A percentile compares a stretch with the other conserved stretches of the same genome.
phyloP scores from a whole-genome alignment of 2,797 vertebrate genomes.

The Ceryle rudis region DNA sequence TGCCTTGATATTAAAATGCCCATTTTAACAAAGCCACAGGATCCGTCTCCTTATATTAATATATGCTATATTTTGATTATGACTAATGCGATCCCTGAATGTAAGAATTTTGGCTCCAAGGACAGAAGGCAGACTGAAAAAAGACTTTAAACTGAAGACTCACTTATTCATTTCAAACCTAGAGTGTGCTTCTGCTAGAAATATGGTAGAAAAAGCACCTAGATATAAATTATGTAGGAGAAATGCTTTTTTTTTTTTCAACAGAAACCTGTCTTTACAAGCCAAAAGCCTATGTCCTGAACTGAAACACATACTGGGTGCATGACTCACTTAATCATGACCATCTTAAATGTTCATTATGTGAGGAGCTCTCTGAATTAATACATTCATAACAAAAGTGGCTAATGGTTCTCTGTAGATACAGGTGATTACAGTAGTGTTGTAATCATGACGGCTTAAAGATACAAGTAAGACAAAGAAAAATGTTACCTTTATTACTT shows the following conservation, averaged over 20 bases:
- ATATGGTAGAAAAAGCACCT: background rate
- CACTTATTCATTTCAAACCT: background rate
- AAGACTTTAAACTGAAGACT: background rate
- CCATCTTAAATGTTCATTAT: background rate
- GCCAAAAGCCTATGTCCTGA: background rate
- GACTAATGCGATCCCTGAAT: background rate
- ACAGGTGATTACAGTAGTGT: background rate
- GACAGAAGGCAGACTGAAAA: background rate
- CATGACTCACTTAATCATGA: background rate
- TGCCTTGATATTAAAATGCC: constrained; percentile 16
- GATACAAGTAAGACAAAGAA: background rate
- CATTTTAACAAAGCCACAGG: constrained; percentile 2
- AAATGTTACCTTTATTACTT: background rate
- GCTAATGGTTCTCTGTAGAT: background rate
- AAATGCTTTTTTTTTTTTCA: background rate
- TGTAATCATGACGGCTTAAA: background rate
- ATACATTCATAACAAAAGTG: background rate
- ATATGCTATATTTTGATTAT: background rate
- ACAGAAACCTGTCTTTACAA: background rate
- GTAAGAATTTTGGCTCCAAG: background rate
- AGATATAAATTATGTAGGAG: background rate
- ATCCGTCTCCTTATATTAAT: background rate
- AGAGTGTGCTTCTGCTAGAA: background rate
- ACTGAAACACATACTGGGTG: background rate
- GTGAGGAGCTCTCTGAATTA: background rate